Evolutionary conservation across 2,888 invertebrate genomes (phyloP).

Genomic region (Drosophila limbata): DNA sequence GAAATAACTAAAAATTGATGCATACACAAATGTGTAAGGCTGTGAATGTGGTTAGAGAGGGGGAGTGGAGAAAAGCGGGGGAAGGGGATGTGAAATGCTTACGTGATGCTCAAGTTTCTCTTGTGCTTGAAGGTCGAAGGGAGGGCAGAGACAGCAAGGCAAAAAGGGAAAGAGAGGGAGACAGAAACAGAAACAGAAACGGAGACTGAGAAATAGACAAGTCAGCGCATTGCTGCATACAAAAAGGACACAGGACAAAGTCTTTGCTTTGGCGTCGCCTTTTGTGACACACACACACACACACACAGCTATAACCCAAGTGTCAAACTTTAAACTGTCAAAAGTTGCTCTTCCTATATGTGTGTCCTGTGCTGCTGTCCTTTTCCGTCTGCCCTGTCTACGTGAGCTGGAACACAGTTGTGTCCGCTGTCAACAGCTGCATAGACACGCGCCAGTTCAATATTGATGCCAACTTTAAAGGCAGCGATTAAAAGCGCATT

Average conservation of each 20-base stretch:
- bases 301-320: conserved; percentile 26
- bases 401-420: conserved; percentile 61
- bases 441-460: conserved; percentile 72
- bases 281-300: conserved; percentile 48
- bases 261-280: conserved; percentile 43
- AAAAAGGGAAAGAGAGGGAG: conserved; percentile 20
- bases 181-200: conserved; percentile 6
- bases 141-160: conserved; percentile 35
- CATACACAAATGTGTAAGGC: conserved; percentile 58
- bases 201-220: conserved; percentile 46
- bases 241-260: conserved; percentile 43
- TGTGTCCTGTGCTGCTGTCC: conserved; percentile 9
- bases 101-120: conserved; percentile 71
- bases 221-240: conserved; percentile 70
- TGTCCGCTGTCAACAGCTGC: conserved; percentile 73
- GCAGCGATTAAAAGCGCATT: conserved; percentile 76
- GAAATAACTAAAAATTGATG: conserved; percentile 74
- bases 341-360: conserved; percentile 51
- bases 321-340: conserved; percentile 82
- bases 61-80: not conserved
- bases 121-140: conserved; percentile 63
- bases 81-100: conserved; percentile 59
- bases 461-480: conserved; percentile 73
- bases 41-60: not conserved
- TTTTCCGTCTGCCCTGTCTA: conserved; percentile 29